Evolutionary conservation across 1,140 invertebrate genomes (phyloP).

Genomic region (Nasonia giraulti): DNA sequence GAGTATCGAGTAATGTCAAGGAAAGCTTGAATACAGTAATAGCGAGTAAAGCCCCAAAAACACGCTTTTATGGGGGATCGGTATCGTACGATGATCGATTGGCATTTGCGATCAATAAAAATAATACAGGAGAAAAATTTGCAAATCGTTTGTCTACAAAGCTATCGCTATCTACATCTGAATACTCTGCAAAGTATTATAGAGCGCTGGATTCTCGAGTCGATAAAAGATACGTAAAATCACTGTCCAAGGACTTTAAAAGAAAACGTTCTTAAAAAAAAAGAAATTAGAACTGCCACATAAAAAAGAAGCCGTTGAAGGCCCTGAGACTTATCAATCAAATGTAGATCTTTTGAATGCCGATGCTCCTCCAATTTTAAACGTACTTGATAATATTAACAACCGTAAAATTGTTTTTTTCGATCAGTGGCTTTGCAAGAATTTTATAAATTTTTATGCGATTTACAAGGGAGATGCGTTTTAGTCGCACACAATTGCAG

Average conservation of each 20-base stretch:
- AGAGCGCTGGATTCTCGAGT: neutral
- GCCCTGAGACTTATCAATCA: conserved; percentile 10
- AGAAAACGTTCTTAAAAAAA: conserved; percentile 5
- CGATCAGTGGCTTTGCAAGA: conserved; percentile 14
- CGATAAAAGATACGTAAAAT: conserved; percentile 8
- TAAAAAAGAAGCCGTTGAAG: conserved; percentile 7
- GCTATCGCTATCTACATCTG: neutral
- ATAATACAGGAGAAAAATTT: conserved; percentile 25
- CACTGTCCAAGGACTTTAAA: conserved; percentile 5
- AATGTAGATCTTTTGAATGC: conserved; percentile 1
- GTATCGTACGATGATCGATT: neutral
- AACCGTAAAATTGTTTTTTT: neutral
- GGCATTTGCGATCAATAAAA: conserved; percentile 1
- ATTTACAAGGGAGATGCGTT: too few relatives aligned
- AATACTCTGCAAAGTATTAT: conserved; percentile 23
- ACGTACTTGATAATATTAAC: neutral
- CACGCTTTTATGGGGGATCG: neutral
- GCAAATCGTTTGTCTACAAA: neutral
- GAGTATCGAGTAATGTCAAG: conserved; percentile 42
- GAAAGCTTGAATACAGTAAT: conserved; percentile 25
- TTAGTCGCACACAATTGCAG: conserved; percentile 1
- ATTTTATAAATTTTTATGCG: too few relatives aligned
- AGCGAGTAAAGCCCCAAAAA: conserved; percentile 37
- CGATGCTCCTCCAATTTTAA: neutral
- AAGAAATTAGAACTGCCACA: neutral